Percentiles rank a stretch among this genome's conserved stretches.
These are phyloP conservation scores for Scortum barcoo DNA, from an alignment of 2,113 vertebrate species.

Conservation along the genomic window DNA sequence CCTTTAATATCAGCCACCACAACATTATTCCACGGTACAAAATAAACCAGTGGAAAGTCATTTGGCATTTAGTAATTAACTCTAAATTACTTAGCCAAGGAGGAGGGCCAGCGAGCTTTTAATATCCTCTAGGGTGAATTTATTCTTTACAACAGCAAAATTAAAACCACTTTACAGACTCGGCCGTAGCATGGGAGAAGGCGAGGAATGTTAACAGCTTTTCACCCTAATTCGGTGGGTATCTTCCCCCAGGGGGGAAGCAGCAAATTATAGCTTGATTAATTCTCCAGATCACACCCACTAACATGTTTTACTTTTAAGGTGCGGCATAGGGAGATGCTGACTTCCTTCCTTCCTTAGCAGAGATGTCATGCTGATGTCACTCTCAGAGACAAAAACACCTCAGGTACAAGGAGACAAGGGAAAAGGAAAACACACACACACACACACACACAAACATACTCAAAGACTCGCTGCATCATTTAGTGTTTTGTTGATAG, in stretches of 20 bases:
- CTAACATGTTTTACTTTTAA: slow-evolving; percentile 66
- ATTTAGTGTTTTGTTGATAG: neutral
- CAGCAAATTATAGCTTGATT: slow-evolving; percentile 65
- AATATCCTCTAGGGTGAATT: slow-evolving; percentile 63
- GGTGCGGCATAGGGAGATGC: slow-evolving; percentile 40
- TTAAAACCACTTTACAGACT: slow-evolving; percentile 76
- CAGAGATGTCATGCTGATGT: slow-evolving; percentile 23
- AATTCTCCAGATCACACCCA: slow-evolving; percentile 66
- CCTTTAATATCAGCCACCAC: slow-evolving; percentile 14
- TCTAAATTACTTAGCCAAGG: slow-evolving; percentile 56
- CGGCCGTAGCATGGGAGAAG: slow-evolving; percentile 57
- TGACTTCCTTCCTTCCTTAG: slow-evolving; percentile 18
- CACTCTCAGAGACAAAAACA: slow-evolving; percentile 22
- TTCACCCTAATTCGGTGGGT: slow-evolving; percentile 43
- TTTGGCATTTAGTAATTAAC: slow-evolving; percentile 63
- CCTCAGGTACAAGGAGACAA: no score
- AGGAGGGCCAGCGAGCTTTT: slow-evolving; percentile 46
- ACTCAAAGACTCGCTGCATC: neutral
- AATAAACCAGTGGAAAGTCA: slow-evolving; percentile 51
- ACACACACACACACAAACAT: neutral
- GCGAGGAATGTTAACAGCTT: slow-evolving; percentile 64
- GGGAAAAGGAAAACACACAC: neutral
- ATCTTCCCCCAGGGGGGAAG: slow-evolving; percentile 54
- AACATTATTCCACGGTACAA: slow-evolving; percentile 35
- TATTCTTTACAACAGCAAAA: slow-evolving; percentile 69